A percentile compares a stretch with the other conserved stretches of the same genome.
Evolutionary conservation across 2,888 invertebrate species (phyloP).

Genomic region (Drosophila buzzatii): DNA sequence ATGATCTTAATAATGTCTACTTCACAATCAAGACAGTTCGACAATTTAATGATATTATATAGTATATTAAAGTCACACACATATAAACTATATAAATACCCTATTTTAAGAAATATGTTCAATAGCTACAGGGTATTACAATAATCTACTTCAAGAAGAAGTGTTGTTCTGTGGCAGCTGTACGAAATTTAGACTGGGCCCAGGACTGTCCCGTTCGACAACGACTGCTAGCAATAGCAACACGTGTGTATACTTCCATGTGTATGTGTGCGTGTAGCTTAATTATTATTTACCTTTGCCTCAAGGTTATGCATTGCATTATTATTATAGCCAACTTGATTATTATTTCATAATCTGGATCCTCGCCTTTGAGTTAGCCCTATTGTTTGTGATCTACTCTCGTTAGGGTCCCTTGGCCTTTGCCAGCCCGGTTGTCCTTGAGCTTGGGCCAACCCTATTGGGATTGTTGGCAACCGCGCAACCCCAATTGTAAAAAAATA

Average conservation of each 20-base stretch:
- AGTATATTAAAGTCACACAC: too few species aligned
- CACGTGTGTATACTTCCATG: slow-evolving; percentile 71
- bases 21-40: not conserved
- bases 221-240: slow-evolving; percentile 55
- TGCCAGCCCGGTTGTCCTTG: slow-evolving; percentile 62
- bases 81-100: not conserved
- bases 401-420: slow-evolving; percentile 26
- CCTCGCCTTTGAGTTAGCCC: slow-evolving; percentile 18
- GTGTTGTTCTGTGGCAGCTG: slow-evolving; percentile 56
- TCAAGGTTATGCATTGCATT: slow-evolving; percentile 77
- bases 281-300: slow-evolving; percentile 76
- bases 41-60: not conserved
- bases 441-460: slow-evolving; percentile 59
- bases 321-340: slow-evolving; percentile 71
- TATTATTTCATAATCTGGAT: slow-evolving; percentile 72
- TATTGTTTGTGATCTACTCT: slow-evolving; percentile 60
- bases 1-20: too few species aligned
- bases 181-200: slow-evolving; percentile 37
- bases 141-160: slow-evolving; percentile 40
- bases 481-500: slow-evolving; percentile 58
- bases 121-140: slow-evolving; percentile 5
- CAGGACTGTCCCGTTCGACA: slow-evolving; percentile 35
- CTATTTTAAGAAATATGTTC: not conserved
- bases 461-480: slow-evolving; percentile 55
- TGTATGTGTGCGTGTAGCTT: slow-evolving; percentile 41